Percentiles rank a stretch among this genome's conserved stretches.
These are phyloP conservation scores for Belonocnema kinseyi DNA, from an alignment of 1,140 invertebrate species.

Conservation along the genomic window DNA sequence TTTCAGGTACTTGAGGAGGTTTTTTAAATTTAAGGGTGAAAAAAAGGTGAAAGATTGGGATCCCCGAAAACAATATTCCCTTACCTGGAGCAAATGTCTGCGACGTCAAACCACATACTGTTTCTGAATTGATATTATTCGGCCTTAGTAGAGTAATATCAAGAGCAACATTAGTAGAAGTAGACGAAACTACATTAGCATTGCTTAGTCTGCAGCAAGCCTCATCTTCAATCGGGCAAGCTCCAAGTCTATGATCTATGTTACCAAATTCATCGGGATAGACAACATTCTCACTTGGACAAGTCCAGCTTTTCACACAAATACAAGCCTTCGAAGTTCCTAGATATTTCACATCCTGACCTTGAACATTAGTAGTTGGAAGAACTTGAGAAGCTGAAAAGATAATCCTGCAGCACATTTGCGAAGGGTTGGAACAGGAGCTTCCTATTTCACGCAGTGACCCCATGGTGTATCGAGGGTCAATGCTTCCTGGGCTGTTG, in stretches of 20 bases:
- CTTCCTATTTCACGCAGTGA: constrained; percentile 37
- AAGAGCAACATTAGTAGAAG: background rate
- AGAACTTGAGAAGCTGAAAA: background rate
- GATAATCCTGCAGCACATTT: constrained; percentile 54
- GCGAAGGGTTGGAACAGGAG: constrained; percentile 32
- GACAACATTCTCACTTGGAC: constrained; percentile 52
- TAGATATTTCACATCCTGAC: constrained; percentile 44
- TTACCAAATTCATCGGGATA: constrained; percentile 51
- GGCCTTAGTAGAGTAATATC: background rate
- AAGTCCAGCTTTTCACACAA: constrained; percentile 59
- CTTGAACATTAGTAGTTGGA: background rate
- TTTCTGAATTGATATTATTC: constrained; percentile 33
- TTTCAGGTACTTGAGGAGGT: too few relatives aligned
- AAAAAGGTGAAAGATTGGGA: too few relatives aligned
- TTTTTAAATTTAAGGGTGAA: too few relatives aligned
- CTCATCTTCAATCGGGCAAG: constrained; percentile 56
- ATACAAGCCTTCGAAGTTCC: constrained; percentile 63
- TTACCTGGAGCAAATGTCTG: constrained; percentile 28
- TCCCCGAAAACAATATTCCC: constrained; percentile 31
- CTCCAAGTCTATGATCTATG: constrained; percentile 65
- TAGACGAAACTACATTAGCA: constrained; percentile 4
- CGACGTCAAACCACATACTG: background rate
- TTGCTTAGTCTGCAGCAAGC: constrained; percentile 60
- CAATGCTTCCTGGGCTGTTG: background rate
- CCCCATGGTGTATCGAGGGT: constrained; percentile 11